A percentile compares a stretch with the other conserved stretches of the same genome.
These are phyloP conservation scores for Resseliella maxima DNA, from an alignment of 2,888 invertebrate species.

Conservation along the genomic window DNA sequence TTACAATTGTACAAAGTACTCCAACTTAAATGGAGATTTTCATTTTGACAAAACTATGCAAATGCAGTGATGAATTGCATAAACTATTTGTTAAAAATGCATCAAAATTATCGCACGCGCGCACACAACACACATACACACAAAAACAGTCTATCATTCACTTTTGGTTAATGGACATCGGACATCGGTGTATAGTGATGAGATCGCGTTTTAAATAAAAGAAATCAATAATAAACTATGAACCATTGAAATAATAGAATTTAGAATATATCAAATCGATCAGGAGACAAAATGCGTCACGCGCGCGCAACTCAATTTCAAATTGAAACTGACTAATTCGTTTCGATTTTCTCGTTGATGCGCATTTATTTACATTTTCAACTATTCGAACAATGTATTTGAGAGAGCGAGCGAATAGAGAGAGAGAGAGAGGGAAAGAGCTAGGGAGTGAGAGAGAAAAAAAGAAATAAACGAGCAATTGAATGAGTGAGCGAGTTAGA, in stretches of 20 bases:
- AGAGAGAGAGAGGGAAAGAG: too few relatives aligned
- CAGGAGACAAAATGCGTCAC: not conserved
- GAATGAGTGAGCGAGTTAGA: not conserved
- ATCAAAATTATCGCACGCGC: too few relatives aligned
- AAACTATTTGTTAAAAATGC: too few relatives aligned
- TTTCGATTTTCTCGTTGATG: slow-evolving; percentile 41
- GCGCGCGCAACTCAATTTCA: slow-evolving; percentile 53
- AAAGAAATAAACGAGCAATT: not conserved
- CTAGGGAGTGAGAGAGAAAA: too few relatives aligned
- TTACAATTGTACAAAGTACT: not conserved
- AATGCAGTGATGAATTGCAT: too few relatives aligned
- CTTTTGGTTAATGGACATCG: too few relatives aligned
- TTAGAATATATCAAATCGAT: not conserved
- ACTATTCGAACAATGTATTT: not conserved
- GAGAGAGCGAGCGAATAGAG: not conserved
- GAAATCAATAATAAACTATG: not conserved
- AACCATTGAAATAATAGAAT: not conserved
- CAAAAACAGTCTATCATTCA: too few relatives aligned
- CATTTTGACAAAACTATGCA: too few relatives aligned
- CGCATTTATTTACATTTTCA: slow-evolving; percentile 43
- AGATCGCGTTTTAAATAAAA: not conserved
- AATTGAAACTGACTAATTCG: slow-evolving; percentile 50
- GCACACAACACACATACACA: too few relatives aligned
- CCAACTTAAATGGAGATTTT: too few relatives aligned
- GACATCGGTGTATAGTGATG: too few relatives aligned